Evolutionary conservation across 2,113 vertebrate species (phyloP).

Genomic region (Eulemur macaco): DNA sequence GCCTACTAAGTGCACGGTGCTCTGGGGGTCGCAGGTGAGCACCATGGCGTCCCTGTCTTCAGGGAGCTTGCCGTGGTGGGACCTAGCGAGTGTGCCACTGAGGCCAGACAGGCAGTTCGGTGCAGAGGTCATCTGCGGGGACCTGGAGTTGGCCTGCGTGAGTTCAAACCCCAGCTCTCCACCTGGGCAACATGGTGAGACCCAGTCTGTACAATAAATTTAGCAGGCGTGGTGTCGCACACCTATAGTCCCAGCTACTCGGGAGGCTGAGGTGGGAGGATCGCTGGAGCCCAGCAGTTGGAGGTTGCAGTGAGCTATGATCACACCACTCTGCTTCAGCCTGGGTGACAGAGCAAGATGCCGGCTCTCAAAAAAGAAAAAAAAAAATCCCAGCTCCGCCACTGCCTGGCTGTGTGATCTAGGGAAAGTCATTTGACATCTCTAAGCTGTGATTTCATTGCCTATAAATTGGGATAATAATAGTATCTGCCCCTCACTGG

Average conservation of each 20-base stretch:
- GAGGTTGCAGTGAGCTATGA: no score
- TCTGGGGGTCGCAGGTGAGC: background rate
- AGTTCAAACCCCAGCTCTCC: background rate
- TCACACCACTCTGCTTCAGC: no score
- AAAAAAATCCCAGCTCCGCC: background rate
- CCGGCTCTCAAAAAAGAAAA: no score
- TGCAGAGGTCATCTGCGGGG: background rate
- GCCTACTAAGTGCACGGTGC: background rate
- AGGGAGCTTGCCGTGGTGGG: background rate
- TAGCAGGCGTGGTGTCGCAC: no score
- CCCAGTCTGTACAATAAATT: no score
- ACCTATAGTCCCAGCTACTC: no score
- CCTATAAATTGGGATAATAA: background rate
- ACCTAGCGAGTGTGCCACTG: background rate
- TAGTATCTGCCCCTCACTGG: background rate
- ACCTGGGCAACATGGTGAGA: no score
- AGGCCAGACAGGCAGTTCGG: no score
- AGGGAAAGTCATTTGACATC: background rate
- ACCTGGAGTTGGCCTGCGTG: background rate
- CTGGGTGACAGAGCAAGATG: no score
- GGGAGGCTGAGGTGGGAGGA: no score
- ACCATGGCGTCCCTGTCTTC: background rate
- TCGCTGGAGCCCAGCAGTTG: no score
- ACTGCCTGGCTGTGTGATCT: background rate
- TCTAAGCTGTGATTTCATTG: background rate